phyloP scores from a whole-genome alignment of 1,140 invertebrate species.

The Drosophila rufa region DNA sequence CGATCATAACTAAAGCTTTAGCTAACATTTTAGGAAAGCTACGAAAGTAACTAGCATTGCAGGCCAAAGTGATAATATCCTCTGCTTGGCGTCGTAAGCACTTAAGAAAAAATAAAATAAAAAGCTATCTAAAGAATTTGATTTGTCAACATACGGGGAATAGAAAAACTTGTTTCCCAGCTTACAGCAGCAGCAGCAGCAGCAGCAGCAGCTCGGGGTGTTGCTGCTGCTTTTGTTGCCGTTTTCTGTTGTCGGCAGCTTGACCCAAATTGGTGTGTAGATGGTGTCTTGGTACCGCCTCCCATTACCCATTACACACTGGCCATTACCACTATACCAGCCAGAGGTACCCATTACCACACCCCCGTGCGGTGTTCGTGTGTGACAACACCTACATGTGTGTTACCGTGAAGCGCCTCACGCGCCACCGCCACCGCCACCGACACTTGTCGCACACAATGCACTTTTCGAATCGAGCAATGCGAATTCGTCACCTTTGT shows the following conservation, averaged over 20 bases:
- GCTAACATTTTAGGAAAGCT: not conserved
- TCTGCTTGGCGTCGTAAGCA: not conserved
- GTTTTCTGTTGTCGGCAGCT: constrained; percentile 21
- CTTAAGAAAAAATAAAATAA: not conserved
- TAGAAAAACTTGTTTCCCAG: constrained; percentile 45
- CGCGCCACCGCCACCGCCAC: not conserved
- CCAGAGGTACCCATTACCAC: not conserved
- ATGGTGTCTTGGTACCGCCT: constrained; percentile 12
- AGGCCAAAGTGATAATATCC: not conserved
- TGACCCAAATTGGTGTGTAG: constrained; percentile 51
- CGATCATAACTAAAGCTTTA: no score
- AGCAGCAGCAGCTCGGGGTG: not conserved
- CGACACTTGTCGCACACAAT: constrained; percentile 7
- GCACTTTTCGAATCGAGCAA: constrained; percentile 8
- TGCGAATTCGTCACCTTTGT: constrained; percentile 26
- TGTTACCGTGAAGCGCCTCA: constrained; percentile 11
- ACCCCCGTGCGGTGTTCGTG: not conserved
- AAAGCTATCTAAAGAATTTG: constrained; percentile 25
- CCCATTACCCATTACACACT: constrained; percentile 4
- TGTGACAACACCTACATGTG: not conserved
- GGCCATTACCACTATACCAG: not conserved
- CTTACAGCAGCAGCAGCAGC: constrained; percentile 7
- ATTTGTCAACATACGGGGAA: constrained; percentile 33
- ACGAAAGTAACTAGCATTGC: not conserved
- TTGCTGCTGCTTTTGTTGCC: constrained; percentile 10